These are phyloP conservation scores for Caenorhabditis briggsae DNA, from an alignment of 1,140 invertebrate genomes.

Conservation along the genomic window DNA sequence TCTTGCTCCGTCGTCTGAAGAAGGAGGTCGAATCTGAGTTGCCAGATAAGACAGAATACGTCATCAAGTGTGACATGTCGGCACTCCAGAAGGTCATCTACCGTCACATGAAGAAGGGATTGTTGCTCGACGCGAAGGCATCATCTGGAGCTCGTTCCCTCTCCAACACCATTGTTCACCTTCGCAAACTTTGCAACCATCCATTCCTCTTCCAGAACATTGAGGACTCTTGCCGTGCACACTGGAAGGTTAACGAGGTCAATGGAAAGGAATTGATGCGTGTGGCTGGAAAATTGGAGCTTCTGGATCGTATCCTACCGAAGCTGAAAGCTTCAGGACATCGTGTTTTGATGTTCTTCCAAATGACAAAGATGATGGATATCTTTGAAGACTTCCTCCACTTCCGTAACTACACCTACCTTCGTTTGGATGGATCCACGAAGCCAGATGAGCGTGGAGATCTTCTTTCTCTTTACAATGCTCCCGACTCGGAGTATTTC, in stretches of 20 bases:
- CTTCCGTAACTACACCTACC: conserved; percentile 79
- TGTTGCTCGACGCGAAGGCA: conserved; percentile 78
- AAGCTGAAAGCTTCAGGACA: conserved; percentile 92
- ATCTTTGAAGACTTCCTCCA: conserved; percentile 97
- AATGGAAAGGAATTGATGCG: conserved; percentile 80
- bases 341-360: conserved; percentile 95
- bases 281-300: conserved; percentile 93
- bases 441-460: conserved; percentile 97
- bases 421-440: conserved; percentile 91
- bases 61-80: conserved; percentile 99
- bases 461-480: conserved; percentile 84
- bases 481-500: conserved; percentile 89
- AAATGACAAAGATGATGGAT: conserved; percentile 99
- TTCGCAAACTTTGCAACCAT: conserved; percentile 97
- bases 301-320: conserved; percentile 94
- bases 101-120: conserved; percentile 88
- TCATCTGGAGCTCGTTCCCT: conserved; percentile 89
- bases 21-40: conserved; percentile 98
- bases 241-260: conserved; percentile 11
- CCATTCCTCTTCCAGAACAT: conserved; percentile 93
- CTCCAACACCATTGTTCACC: conserved; percentile 99
- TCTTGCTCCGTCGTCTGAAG: conserved; percentile 93
- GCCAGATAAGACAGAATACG: conserved; percentile 93
- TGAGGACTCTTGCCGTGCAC: conserved; percentile 28
- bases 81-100: conserved; percentile 92